Evolutionary conservation across 2,888 invertebrate genomes (phyloP).

Genomic region (Oscheius onirici): DNA sequence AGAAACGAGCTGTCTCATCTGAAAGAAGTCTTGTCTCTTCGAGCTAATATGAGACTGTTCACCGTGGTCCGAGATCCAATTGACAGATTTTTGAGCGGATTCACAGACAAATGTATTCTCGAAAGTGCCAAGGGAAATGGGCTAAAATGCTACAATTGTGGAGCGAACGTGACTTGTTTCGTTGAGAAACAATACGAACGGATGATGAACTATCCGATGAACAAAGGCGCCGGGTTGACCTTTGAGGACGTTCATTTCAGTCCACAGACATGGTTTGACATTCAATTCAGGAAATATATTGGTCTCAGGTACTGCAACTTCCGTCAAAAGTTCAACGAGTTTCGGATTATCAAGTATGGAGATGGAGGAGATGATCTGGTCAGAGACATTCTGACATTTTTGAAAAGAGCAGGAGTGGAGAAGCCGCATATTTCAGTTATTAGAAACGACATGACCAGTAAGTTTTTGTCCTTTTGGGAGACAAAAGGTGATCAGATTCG

Average conservation of each 20-base stretch:
- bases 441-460: constrained; percentile 7
- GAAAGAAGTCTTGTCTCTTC: background rate
- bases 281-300: background rate
- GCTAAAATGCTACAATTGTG: constrained; percentile 49
- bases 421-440: background rate
- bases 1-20: constrained; percentile 9
- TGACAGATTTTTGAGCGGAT: constrained; percentile 55
- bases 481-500: background rate
- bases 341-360: constrained; percentile 7
- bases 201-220: constrained; percentile 35
- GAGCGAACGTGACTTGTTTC: constrained; percentile 55
- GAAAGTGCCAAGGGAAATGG: background rate
- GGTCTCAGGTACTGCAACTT: constrained; percentile 19
- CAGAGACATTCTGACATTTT: background rate
- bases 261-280: constrained; percentile 22
- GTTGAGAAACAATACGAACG: constrained; percentile 46
- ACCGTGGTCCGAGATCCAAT: constrained; percentile 56
- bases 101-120: constrained; percentile 53
- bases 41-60: constrained; percentile 9
- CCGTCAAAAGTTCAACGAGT: background rate
- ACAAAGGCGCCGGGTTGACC: constrained; percentile 14
- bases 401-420: constrained; percentile 3
- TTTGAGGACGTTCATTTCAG: constrained; percentile 28
- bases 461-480: background rate
- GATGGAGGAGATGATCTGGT: constrained; percentile 5